Evolutionary conservation across 2,888 invertebrate genomes (phyloP).

Genomic region (Bembecia ichneumoniformis): DNA sequence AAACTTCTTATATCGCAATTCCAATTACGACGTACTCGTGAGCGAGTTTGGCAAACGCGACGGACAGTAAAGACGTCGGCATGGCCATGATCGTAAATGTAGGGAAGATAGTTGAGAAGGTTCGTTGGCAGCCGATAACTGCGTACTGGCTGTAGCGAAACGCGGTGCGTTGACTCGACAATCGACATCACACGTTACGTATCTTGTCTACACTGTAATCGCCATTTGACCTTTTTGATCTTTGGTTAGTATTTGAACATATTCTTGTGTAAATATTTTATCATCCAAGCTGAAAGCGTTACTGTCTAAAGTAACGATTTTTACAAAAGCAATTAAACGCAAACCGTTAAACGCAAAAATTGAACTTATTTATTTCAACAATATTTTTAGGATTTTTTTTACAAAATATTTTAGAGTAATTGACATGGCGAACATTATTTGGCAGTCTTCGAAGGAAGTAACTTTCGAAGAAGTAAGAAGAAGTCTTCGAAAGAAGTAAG

Average conservation of each 20-base stretch:
- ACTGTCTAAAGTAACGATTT: too few relatives aligned
- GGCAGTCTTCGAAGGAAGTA: too few relatives aligned
- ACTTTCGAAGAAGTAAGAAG: too few relatives aligned
- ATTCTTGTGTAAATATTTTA: not conserved
- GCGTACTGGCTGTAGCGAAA: slow-evolving; percentile 20
- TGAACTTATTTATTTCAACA: too few relatives aligned
- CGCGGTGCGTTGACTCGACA: slow-evolving; percentile 34
- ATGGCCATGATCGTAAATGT: slow-evolving; percentile 19
- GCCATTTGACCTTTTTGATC: slow-evolving; percentile 3
- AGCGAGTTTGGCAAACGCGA: not conserved
- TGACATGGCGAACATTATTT: too few relatives aligned
- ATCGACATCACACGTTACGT: slow-evolving; percentile 1
- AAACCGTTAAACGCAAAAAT: too few relatives aligned
- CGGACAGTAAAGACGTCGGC: slow-evolving; percentile 52
- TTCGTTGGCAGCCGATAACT: slow-evolving; percentile 30
- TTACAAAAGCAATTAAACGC: too few relatives aligned
- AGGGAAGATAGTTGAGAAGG: slow-evolving; percentile 7
- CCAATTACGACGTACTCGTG: not conserved
- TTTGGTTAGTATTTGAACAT: not conserved
- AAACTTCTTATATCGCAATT: too few relatives aligned
- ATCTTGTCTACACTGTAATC: not conserved
- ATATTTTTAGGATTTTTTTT: too few relatives aligned
- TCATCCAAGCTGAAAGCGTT: too few relatives aligned
- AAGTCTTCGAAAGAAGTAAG: too few relatives aligned
- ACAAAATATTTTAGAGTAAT: too few relatives aligned